Base-by-base conservation (phyloP, 1,140 invertebrate species). In the Dendrolimus punctatus region DNA sequence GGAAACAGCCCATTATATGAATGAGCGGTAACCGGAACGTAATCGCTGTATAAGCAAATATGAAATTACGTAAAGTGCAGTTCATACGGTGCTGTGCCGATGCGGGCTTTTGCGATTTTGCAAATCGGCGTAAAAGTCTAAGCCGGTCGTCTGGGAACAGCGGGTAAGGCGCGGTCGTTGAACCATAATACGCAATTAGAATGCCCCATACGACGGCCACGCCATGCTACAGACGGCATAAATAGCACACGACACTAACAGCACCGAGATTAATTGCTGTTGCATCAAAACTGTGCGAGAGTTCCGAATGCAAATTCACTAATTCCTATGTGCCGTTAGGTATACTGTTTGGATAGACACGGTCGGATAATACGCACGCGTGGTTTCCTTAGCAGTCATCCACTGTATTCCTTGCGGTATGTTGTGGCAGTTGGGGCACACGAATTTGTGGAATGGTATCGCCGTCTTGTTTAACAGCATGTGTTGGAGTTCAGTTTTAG, bases 361-460 rank as follows among this genome's bases (percentile, higher is more conserved):
- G 42, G 4, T 38, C n/a, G 8, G 43, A 41, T 1, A 38, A 40
- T 61, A 66, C 80, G 72, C 73, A 59, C 90, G 89, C 55, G 89
- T 87, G 0, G 91, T 92, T 76, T 93, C 91, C 39, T 90, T 85
- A 0, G 91, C 90, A 23, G 90, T 89, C 74, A 93, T 90, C 95
- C 95, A 97, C 66, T 96, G 94, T 68, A 94, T 92, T 23, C 92
- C 91, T 71, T 93, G 93, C 2, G 96, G 96, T 52, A 97, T 94
- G 44, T 93, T 95, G 73, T 98, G 96, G 74, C 96, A 98, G 44
- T 92, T 92, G 6, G 95, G 90, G 69, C 96, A 98, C 2, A 97
- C 90, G 67, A 94, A 94, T 76, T 97, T 95, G 76, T 98, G 96
- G 76, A 98, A 98, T 8, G 95, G 95, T 66, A 97, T 94, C 0